Evolutionary conservation across 2,888 invertebrate species (phyloP).

Genomic region (Agriopis aurantiaria): DNA sequence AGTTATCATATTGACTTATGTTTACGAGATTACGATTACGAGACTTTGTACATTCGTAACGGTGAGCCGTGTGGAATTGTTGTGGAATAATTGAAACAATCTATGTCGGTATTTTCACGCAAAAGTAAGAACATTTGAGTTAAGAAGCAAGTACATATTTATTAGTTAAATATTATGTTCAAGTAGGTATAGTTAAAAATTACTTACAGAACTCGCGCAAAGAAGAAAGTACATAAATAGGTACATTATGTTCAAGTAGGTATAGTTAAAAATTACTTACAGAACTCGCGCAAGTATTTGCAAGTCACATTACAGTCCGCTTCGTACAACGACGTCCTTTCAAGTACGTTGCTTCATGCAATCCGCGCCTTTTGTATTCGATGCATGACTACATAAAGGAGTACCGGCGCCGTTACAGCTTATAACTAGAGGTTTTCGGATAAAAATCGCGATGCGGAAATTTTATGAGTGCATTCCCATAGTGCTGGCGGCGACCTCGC

Average conservation of each 20-base stretch:
- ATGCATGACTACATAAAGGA: constrained; percentile 56
- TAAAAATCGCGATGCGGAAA: constrained; percentile 76
- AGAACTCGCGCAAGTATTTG: constrained; percentile 21
- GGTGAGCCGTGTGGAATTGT: too few relatives aligned
- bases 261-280: constrained; percentile 26
- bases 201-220: constrained; percentile 31
- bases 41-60: too few relatives aligned
- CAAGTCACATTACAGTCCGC: constrained; percentile 39
- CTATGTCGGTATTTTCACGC: background rate
- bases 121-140: background rate
- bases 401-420: constrained; percentile 47
- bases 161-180: background rate
- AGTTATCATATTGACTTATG: too few relatives aligned
- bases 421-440: constrained; percentile 62
- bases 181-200: background rate
- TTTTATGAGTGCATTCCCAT: constrained; percentile 75
- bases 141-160: background rate
- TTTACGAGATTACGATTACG: too few relatives aligned
- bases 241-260: background rate
- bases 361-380: constrained; percentile 64
- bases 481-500: constrained; percentile 59
- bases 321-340: constrained; percentile 46
- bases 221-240: too few relatives aligned
- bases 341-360: constrained; percentile 53
- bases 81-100: too few relatives aligned